Conservation (phyloP, 2,888 invertebrate species). For the Phrixothrix hirtus region DNA sequence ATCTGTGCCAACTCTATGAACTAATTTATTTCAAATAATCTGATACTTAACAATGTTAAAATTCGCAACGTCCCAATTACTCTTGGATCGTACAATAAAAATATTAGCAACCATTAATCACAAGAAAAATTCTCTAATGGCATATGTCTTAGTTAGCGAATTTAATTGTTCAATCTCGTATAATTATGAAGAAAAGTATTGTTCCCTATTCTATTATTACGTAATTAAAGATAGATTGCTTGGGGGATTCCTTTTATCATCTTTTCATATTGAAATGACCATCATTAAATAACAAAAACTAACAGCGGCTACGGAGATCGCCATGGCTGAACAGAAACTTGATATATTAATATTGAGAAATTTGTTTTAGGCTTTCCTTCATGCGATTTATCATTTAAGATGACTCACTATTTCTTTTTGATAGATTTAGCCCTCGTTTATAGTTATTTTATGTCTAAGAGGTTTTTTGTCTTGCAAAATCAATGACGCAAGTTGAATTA, state of each 20-base stretch:
- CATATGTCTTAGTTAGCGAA: neutral
- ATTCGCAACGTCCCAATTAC: too few species aligned
- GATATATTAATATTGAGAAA: constrained; percentile 33
- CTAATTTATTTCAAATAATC: too few species aligned
- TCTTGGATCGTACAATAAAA: too few species aligned
- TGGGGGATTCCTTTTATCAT: constrained; percentile 40
- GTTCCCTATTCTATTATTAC: constrained; percentile 32
- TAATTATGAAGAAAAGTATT: neutral
- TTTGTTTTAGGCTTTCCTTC: constrained; percentile 27
- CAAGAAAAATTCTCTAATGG: neutral
- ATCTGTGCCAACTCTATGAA: too few species aligned
- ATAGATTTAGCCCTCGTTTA: constrained; percentile 31
- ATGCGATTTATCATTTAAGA: constrained; percentile 34
- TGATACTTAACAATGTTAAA: too few species aligned
- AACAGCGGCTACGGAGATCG: constrained; percentile 13
- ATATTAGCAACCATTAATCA: too few species aligned
- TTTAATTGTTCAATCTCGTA: neutral
- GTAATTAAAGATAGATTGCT: constrained; percentile 44
- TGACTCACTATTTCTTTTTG: constrained; percentile 30
- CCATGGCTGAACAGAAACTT: constrained; percentile 17
- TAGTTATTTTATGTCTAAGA: constrained; percentile 30
- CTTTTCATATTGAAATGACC: constrained; percentile 52
- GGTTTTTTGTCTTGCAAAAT: constrained; percentile 30
- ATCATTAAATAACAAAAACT: constrained; percentile 28
- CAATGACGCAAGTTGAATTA: constrained; percentile 6